phyloP scores from a whole-genome alignment of 1,140 invertebrate genomes.

The Brachystomella parvula region DNA sequence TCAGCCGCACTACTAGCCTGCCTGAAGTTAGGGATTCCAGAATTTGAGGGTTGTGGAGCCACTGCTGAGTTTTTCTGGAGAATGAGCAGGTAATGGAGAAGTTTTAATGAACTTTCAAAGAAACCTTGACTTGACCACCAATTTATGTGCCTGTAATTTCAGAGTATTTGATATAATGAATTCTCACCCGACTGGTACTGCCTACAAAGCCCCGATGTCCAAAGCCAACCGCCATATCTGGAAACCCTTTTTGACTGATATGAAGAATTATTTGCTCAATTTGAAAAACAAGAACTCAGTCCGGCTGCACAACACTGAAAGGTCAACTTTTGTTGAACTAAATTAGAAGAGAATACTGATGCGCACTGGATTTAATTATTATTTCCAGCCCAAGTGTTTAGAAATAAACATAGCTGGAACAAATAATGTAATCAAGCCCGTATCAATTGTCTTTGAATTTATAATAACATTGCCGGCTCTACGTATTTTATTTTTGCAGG shows the following conservation, averaged over 20 bases:
- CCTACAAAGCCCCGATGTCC: conserved; percentile 26
- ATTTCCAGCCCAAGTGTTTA: too few relatives aligned
- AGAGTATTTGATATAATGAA: conserved; percentile 33
- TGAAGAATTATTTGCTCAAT: neutral
- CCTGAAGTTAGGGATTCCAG: conserved; percentile 3
- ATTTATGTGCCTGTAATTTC: neutral
- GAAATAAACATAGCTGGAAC: too few relatives aligned
- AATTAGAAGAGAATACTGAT: too few relatives aligned
- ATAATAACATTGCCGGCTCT: too few relatives aligned
- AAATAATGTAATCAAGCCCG: too few relatives aligned
- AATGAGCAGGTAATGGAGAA: conserved; percentile 19
- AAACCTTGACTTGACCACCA: too few relatives aligned
- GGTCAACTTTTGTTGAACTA: too few relatives aligned
- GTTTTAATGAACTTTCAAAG: too few relatives aligned
- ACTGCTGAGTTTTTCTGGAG: conserved; percentile 13
- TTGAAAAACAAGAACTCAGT: too few relatives aligned
- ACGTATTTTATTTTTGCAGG: too few relatives aligned
- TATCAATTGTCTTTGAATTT: too few relatives aligned
- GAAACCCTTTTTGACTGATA: neutral
- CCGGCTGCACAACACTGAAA: neutral
- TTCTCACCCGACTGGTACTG: conserved; percentile 16
- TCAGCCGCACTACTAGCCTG: conserved; percentile 21
- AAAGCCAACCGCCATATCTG: conserved; percentile 8
- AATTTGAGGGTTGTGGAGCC: conserved; percentile 14
- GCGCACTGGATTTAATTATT: too few relatives aligned